Percentiles rank a stretch among this genome's conserved stretches.
Evolutionary conservation across 1,140 invertebrate species (phyloP).

Genomic region (Drosophila eugracilis): DNA sequence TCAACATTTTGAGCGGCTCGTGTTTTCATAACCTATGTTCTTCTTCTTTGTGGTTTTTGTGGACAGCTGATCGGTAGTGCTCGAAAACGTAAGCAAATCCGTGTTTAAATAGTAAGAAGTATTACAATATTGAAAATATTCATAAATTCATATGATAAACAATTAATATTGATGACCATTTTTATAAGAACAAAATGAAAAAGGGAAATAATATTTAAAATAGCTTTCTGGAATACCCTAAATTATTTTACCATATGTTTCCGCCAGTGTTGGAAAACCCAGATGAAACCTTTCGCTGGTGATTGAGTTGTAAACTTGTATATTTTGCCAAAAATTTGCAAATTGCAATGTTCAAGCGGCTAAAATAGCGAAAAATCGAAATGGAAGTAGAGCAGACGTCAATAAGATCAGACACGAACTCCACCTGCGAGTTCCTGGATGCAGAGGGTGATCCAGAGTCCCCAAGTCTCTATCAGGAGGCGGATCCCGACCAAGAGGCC

Average conservation of each 20-base stretch:
- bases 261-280: conserved; percentile 15
- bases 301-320: conserved; percentile 36
- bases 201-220: no score
- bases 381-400: conserved; percentile 75
- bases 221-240: neutral
- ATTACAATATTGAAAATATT: neutral
- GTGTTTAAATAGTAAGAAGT: no score
- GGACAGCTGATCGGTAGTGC: conserved; percentile 37
- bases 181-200: no score
- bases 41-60: conserved; percentile 15
- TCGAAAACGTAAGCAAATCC: no score
- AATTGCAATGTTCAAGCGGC: conserved; percentile 30
- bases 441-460: conserved; percentile 67
- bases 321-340: conserved; percentile 34
- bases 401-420: conserved; percentile 66
- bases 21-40: conserved; percentile 58
- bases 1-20: conserved; percentile 66
- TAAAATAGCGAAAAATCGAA: conserved; percentile 5
- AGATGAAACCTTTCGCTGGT: conserved; percentile 13
- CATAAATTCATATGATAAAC: neutral
- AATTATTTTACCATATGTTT: conserved; percentile 30
- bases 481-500: conserved; percentile 57
- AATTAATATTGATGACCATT: no score
- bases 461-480: conserved; percentile 64
- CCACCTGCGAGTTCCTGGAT: conserved; percentile 68